Evolutionary conservation across 2,797 vertebrate species (phyloP), one percentile per base, ranked within the genome.

Genomic region (Siniperca obscura): DNA sequence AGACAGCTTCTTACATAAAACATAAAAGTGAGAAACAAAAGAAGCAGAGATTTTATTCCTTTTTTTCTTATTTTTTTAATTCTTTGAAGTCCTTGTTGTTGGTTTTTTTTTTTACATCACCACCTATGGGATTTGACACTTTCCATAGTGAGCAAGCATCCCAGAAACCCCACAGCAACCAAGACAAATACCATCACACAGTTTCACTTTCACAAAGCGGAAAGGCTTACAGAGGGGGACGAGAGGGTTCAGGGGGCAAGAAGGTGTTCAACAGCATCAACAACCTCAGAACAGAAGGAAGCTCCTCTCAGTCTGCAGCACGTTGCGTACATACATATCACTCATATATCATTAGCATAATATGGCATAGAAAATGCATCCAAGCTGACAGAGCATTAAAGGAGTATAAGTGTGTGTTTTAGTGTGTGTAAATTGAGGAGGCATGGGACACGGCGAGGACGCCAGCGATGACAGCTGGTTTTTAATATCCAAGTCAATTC

Each of bases 331-430:
- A 91, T 87, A 95, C 91, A 91, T 85, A 77, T 93, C 92, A 95
- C 93, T 95, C 91, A 59, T 89, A 90, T 92, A 91, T 90, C 77
- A 93, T 92, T 93, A 95, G 94, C 91, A 91, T 94, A 93, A 91
- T 78, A 92, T 89, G 91, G 93, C 88, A 91, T 93, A 95, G 90
- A 94, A 94, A 88, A 93, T 92, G 94, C 93, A 93, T 94, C 87
- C 90, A 93, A 91, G 89, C 92, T 76, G 91, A 94, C 91, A 90
- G 92, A 92, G 91, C 89, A 62, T 88, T 78, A 83, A 83, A 89
- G 82, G 86, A 89, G 88, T 86, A 86, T 87, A 87, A 25, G 68
- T 82, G 77, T 89, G 86, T 84, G 82, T 91, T 53, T 79, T 59
- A 73, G 78, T 87, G 74, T 79, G 74, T 83, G 78, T 74, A 48